phyloP scores from a whole-genome alignment of 2,113 vertebrate genomes.

The Paraplagusia blochii region DNA sequence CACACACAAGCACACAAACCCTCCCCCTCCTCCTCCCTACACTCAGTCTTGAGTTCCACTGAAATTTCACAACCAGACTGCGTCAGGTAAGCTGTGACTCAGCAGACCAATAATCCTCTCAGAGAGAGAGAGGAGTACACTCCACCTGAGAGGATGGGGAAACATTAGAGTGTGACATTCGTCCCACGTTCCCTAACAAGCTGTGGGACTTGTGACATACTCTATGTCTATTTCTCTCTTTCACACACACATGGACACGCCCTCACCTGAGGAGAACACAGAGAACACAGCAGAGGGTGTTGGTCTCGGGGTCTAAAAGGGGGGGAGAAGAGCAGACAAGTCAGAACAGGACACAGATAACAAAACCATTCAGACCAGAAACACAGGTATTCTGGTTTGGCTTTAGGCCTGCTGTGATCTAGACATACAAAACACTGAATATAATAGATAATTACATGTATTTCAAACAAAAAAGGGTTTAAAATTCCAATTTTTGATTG shows the following conservation, averaged over 20 bases:
- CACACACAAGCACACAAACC: too few species aligned
- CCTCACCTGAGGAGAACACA: not conserved
- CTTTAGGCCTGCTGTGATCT: too few species aligned
- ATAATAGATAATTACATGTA: too few species aligned
- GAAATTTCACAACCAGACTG: constrained; percentile 3
- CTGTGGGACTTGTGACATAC: too few species aligned
- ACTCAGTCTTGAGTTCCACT: not conserved
- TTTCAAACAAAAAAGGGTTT: too few species aligned
- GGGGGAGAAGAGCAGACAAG: constrained; percentile 10
- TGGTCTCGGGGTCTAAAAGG: not conserved
- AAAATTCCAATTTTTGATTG: too few species aligned
- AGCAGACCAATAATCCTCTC: not conserved
- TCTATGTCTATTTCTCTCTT: not conserved
- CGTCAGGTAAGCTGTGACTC: not conserved
- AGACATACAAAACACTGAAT: too few species aligned
- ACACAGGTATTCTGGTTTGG: too few species aligned
- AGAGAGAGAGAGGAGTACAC: too few species aligned
- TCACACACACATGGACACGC: not conserved
- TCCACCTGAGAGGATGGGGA: too few species aligned
- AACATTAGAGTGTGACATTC: not conserved
- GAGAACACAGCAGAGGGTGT: not conserved
- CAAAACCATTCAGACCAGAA: too few species aligned
- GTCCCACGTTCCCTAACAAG: not conserved
- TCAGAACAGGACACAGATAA: constrained; percentile 11
- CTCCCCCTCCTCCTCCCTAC: constrained; percentile 19